These are phyloP conservation scores for Callipepla californica DNA, from an alignment of 2,113 vertebrate genomes.

Conservation along the genomic window DNA sequence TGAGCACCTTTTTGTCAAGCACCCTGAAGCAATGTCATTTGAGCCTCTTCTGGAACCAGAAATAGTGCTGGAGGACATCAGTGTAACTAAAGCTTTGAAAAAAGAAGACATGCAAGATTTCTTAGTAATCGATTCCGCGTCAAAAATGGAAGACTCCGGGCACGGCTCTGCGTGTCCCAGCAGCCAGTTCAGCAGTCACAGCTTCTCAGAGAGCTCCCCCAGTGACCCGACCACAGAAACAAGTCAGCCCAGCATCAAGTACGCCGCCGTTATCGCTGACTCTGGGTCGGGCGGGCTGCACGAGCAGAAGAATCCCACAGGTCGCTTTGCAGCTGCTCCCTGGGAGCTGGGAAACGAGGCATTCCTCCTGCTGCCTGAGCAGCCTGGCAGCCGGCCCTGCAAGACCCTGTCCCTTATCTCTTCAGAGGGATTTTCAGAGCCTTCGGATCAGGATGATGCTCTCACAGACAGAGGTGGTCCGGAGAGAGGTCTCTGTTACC, in stretches of 20 bases:
- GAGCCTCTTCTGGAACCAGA: conserved; percentile 87
- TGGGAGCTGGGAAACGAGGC: conserved; percentile 81
- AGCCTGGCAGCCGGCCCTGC: conserved; percentile 29
- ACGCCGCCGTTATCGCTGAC: conserved; percentile 78
- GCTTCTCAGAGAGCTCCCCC: conserved; percentile 18
- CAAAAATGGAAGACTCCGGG: conserved; percentile 28
- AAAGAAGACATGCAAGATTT: conserved; percentile 38
- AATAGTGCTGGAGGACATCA: conserved; percentile 85
- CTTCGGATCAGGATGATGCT: conserved; percentile 75
- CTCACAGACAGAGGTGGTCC: conserved; percentile 44
- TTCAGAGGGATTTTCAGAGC: conserved; percentile 87
- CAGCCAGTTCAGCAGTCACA: conserved; percentile 39
- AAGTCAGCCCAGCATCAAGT: conserved; percentile 81
- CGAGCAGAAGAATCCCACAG: conserved; percentile 54
- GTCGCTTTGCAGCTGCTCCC: conserved; percentile 74
- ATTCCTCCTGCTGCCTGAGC: conserved; percentile 52
- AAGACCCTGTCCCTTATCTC: conserved; percentile 79
- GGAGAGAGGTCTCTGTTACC: conserved; percentile 81
- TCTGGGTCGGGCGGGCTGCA: conserved; percentile 39
- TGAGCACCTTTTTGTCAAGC: conserved; percentile 86
- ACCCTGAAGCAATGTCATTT: conserved; percentile 75
- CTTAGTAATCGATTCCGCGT: neutral
- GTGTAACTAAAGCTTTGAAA: conserved; percentile 71
- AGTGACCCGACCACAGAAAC: neutral
- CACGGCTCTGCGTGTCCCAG: conserved; percentile 58